Conservation (phyloP, 2,888 invertebrate species). For the Eutolmus rufibarbis region DNA sequence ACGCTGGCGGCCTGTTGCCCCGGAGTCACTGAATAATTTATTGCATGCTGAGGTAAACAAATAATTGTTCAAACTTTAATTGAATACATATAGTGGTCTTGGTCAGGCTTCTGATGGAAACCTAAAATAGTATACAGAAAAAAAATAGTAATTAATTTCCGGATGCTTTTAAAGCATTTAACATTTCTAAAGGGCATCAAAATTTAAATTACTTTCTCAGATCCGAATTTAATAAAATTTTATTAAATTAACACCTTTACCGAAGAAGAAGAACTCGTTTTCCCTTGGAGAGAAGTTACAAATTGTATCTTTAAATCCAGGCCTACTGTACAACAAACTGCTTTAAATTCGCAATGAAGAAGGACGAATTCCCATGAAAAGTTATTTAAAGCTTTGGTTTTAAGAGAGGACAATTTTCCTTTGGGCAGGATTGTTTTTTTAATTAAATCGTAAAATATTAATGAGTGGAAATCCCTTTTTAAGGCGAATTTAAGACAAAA, state of each 20-base stretch:
- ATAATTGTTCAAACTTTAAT: not conserved
- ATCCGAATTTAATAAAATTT: not conserved
- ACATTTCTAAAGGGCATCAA: not conserved
- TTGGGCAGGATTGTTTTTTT: not conserved
- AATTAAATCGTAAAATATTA: not conserved
- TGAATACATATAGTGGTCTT: not conserved
- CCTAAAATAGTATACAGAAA: not conserved
- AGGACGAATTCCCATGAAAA: not conserved
- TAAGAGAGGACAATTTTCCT: not conserved
- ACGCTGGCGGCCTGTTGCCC: not conserved
- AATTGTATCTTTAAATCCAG: not conserved
- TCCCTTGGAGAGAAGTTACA: not conserved
- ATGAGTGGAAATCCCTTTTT: not conserved
- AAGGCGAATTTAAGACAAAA: not conserved
- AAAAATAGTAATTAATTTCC: not conserved
- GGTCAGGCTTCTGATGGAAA: not conserved
- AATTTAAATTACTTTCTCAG: not conserved
- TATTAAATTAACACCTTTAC: not conserved
- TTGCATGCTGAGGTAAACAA: not conserved
- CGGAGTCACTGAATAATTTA: not conserved
- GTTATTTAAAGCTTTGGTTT: not conserved
- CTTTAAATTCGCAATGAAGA: not conserved
- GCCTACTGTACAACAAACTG: not conserved
- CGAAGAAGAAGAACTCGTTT: not conserved
- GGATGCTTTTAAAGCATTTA: not conserved